Conservation (phyloP, 2,888 invertebrate genomes). For the Drosophila sordidula region DNA sequence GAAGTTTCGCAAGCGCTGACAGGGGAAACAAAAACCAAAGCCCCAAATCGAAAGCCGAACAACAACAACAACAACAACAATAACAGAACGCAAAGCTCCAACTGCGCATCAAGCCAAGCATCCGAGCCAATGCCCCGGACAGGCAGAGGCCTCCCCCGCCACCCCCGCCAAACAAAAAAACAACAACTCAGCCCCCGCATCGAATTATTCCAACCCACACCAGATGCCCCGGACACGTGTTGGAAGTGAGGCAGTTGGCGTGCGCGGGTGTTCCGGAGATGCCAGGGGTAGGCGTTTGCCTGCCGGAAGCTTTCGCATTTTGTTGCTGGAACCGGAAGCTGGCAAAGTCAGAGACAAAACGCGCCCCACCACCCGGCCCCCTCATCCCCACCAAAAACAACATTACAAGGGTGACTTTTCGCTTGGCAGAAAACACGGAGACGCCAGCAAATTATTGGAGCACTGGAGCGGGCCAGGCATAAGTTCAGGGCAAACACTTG, state of each 20-base stretch:
- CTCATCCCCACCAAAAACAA: no score
- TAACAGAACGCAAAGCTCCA: constrained; percentile 45
- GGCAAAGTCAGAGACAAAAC: constrained; percentile 39
- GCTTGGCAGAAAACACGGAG: constrained; percentile 11
- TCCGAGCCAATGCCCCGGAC: constrained; percentile 37
- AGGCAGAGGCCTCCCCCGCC: constrained; percentile 2
- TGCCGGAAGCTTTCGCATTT: constrained; percentile 55
- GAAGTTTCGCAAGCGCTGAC: constrained; percentile 57
- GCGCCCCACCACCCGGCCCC: constrained; percentile 12
- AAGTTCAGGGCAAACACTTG: constrained; percentile 70
- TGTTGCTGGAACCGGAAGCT: constrained; percentile 57
- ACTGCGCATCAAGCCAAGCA: constrained; percentile 62
- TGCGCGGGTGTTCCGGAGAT: neutral
- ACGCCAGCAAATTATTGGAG: neutral
- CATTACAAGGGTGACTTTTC: constrained; percentile 55
- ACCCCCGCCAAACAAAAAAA: no score
- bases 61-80: constrained; percentile 20
- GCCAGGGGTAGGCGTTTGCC: constrained; percentile 21
- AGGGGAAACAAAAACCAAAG: neutral
- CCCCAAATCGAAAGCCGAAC: neutral
- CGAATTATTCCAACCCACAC: constrained; percentile 64
- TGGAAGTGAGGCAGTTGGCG: constrained; percentile 54
- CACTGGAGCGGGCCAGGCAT: constrained; percentile 4
- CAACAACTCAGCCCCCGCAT: constrained; percentile 2
- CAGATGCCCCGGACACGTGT: constrained; percentile 55